Base-by-base conservation (phyloP, 2,113 vertebrate genomes). In the Alligator sinensis region DNA sequence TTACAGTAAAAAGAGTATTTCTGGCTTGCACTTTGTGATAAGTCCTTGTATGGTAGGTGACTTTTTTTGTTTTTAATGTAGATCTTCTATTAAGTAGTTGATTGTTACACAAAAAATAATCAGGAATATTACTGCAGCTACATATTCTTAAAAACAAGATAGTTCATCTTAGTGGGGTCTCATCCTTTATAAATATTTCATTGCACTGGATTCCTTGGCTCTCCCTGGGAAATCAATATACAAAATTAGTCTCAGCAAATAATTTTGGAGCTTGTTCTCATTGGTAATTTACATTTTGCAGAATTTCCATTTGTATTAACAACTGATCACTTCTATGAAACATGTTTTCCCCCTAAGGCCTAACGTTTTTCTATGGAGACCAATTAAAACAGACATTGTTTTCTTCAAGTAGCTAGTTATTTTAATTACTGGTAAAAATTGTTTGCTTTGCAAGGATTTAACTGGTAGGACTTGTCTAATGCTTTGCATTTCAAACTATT, bases 381-480 rank as follows among this genome's bases (percentile, higher is more conserved):
- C 95, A 97, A 96, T 98, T 97, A 98, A 93, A 72, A 78, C 82
- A 87, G 87, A 90, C 59, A 91, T 34, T 83, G 72, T 95, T 97
- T 95, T 87, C 95, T 92, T 95, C 74, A 93, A 90, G 93, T 90
- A 94, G 88, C 30, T 77, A 96, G 90, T 96, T 90, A 94, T 96
- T 97, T 96, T 95, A 97, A 96, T 97, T 96, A 92, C 81, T 81
- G 84, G 83, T 93, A 82, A 93, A 96, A 97, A 86, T n/a, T 94
- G 88, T 89, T 97, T 96, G 88, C 91, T 96, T 93, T 95, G 92
- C 89, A 91, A 54, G 88, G 74, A 86, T 90, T 90, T 81, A 89
- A 95, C 76, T 27, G 86, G 57, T 81, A 82, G 57, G 78, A 86
- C 83, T 86, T 92, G 62, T 62, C 84, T 84, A 91, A 87, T 62